Percentiles rank a stretch among this genome's conserved stretches.
These are phyloP conservation scores for Cremastobaeus sp. DNA, from an alignment of 2,888 invertebrate genomes.

Conservation along the genomic window DNA sequence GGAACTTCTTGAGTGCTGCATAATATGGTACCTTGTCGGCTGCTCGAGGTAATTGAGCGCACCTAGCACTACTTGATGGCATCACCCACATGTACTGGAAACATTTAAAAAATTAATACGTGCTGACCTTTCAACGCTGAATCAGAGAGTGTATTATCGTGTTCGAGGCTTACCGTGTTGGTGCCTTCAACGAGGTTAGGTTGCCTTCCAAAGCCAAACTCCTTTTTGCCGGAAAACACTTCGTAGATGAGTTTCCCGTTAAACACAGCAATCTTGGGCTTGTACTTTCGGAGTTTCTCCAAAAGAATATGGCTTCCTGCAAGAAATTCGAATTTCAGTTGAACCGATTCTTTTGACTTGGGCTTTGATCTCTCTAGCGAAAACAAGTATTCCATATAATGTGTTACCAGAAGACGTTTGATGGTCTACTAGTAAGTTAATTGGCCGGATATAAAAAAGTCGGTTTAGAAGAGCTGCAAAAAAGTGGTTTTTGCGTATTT, in stretches of 20 bases:
- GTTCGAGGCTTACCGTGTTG: conserved; percentile 86
- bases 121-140: neutral
- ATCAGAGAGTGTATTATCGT: neutral
- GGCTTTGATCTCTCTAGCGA: no score
- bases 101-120: conserved; percentile 19
- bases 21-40: conserved; percentile 99
- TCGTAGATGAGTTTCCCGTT: conserved; percentile 99
- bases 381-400: no score
- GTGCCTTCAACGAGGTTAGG: conserved; percentile 96
- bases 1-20: conserved; percentile 95
- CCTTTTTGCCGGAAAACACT: conserved; percentile 97
- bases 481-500: no score
- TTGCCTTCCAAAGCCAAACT: conserved; percentile 97
- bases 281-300: conserved; percentile 93
- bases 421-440: no score
- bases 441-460: no score
- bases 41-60: conserved; percentile 97
- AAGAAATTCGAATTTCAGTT: no score
- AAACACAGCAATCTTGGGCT: conserved; percentile 97
- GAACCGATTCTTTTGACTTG: no score
- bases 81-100: conserved; percentile 98
- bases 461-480: no score
- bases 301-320: conserved; percentile 88
- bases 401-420: no score
- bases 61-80: conserved; percentile 98